phyloP scores from a whole-genome alignment of 37 sponge, comb jelly and placozoan species.

The Petrosia ficiformis region DNA sequence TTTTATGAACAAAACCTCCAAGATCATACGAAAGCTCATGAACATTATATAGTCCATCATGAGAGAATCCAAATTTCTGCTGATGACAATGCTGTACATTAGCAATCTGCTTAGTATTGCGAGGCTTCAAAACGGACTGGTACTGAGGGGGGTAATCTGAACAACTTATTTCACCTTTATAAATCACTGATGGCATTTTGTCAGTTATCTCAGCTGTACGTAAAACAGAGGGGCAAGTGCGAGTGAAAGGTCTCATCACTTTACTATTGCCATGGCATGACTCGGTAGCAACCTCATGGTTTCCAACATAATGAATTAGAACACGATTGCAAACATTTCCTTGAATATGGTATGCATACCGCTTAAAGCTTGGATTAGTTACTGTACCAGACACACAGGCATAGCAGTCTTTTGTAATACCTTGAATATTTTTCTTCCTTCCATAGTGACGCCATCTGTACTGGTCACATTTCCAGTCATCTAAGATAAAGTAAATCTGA shows the following conservation, averaged over 20 bases:
- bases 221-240: neutral
- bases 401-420: neutral
- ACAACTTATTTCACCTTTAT: neutral
- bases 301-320: neutral
- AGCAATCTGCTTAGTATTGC: conserved; percentile 8
- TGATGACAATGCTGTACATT: conserved; percentile 13
- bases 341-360: neutral
- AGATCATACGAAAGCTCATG: conserved; percentile 53
- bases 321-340: neutral
- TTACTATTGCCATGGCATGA: neutral
- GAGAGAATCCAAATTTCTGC: conserved; percentile 18
- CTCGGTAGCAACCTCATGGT: neutral
- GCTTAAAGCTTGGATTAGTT: neutral
- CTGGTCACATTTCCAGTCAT: conserved; percentile 10
- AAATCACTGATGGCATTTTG: neutral
- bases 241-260: neutral
- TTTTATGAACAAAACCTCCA: conserved; percentile 25
- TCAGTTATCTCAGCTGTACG: neutral
- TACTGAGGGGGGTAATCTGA: neutral
- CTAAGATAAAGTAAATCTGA: neutral
- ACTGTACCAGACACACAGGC: neutral
- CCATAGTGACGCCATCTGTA: conserved; percentile 12
- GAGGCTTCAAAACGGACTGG: too few species aligned
- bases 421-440: neutral
- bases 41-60: conserved; percentile 52